Conservation (phyloP, 1,140 invertebrate genomes). For the Bombus balteatus region DNA sequence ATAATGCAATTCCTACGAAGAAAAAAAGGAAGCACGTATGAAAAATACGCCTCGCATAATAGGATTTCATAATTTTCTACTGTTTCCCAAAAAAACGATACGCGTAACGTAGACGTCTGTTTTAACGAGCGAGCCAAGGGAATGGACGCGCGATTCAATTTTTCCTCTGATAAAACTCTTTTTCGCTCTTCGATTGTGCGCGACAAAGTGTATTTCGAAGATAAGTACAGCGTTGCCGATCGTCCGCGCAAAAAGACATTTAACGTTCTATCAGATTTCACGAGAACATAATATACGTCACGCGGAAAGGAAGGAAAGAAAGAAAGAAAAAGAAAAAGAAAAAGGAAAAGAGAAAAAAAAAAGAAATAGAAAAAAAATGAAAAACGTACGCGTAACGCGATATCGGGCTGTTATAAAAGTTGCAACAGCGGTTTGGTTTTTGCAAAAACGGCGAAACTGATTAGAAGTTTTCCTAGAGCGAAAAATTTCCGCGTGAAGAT, state of each 20-base stretch:
- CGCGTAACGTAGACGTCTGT: not conserved
- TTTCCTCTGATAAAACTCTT: conserved; percentile 15
- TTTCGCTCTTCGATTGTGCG: not conserved
- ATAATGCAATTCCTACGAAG: conserved; percentile 40
- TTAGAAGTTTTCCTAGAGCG: conserved; percentile 51
- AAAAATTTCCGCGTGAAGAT: conserved; percentile 62
- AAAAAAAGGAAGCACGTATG: not conserved
- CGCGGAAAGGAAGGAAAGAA: not conserved
- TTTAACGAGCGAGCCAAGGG: not conserved
- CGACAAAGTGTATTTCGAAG: not conserved
- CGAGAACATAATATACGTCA: conserved; percentile 10
- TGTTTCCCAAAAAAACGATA: not conserved
- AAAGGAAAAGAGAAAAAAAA: not conserved
- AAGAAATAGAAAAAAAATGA: not conserved
- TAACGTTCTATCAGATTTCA: conserved; percentile 20
- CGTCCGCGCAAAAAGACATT: not conserved
- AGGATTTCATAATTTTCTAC: conserved; percentile 6
- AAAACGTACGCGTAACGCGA: not conserved
- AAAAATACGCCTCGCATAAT: conserved; percentile 2
- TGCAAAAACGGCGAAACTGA: conserved; percentile 26
- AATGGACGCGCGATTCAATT: not conserved
- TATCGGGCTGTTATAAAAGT: conserved; percentile 15
- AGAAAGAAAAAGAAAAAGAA: not conserved
- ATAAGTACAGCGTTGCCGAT: conserved; percentile 15
- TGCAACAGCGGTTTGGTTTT: not conserved